Percentiles rank a stretch among this genome's conserved stretches.
These are phyloP conservation scores for Drosophila repletoides DNA, from an alignment of 1,140 invertebrate genomes.

Conservation along the genomic window DNA sequence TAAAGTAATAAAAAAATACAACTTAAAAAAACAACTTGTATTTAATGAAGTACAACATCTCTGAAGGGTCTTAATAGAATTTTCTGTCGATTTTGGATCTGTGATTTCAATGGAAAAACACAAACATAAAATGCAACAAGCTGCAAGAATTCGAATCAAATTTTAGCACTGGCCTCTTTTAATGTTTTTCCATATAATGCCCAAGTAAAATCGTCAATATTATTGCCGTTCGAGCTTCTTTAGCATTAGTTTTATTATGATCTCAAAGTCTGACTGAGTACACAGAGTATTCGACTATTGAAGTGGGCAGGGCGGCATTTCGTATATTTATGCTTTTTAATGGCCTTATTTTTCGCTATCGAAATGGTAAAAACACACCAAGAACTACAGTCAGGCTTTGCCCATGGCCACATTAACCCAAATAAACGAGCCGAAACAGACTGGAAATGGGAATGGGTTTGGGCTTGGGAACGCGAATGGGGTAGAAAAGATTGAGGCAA, in stretches of 20 bases:
- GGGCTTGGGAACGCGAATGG: neutral
- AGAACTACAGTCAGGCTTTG: slow-evolving; percentile 7
- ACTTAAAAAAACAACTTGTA: too few species aligned
- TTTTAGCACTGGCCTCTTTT: neutral
- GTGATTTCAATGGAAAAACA: too few species aligned
- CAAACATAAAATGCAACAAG: neutral
- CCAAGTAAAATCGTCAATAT: slow-evolving; percentile 18
- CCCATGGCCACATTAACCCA: slow-evolving; percentile 55
- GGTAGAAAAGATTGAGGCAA: neutral
- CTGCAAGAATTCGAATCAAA: neutral
- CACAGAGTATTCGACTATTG: neutral
- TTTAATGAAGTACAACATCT: too few species aligned
- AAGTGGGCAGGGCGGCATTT: slow-evolving; percentile 8
- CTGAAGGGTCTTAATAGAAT: too few species aligned
- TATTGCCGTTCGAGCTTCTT: neutral
- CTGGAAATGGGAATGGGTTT: neutral
- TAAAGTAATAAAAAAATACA: too few species aligned
- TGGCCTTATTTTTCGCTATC: slow-evolving; percentile 63
- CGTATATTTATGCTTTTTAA: slow-evolving; percentile 63
- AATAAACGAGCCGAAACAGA: slow-evolving; percentile 26
- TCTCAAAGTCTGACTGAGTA: slow-evolving; percentile 23
- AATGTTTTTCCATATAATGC: slow-evolving; percentile 13
- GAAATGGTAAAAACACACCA: slow-evolving; percentile 23
- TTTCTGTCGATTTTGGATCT: too few species aligned
- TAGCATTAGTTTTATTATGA: slow-evolving; percentile 19